phyloP scores from a whole-genome alignment of 2,888 invertebrate species.

The Sabatieria punctata region DNA sequence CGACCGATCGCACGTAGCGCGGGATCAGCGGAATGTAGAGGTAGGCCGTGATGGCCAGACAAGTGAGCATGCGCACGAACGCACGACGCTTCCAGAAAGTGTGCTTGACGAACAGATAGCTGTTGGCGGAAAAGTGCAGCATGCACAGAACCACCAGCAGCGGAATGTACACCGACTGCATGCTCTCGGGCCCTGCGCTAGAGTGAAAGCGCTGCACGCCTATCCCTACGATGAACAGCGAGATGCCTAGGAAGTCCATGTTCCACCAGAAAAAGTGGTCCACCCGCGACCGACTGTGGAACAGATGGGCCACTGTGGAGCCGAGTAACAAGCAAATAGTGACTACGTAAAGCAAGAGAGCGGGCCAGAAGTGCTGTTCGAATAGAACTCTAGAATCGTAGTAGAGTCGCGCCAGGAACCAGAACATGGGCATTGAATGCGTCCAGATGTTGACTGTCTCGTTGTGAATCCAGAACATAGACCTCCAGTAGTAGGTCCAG shows the following conservation, averaged over 20 bases:
- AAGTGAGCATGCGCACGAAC: slow-evolving; percentile 16
- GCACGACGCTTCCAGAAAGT: slow-evolving; percentile 17
- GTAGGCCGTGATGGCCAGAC: slow-evolving; percentile 19
- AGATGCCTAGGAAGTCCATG: slow-evolving; percentile 24
- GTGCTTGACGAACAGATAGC: slow-evolving; percentile 19
- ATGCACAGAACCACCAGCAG: slow-evolving; percentile 16
- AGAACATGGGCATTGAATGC: slow-evolving; percentile 19
- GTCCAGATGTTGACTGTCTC: slow-evolving; percentile 27
- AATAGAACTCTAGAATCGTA: no score
- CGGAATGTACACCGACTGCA: not conserved
- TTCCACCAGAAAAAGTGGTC: slow-evolving; percentile 25
- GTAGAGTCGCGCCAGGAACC: slow-evolving; percentile 16
- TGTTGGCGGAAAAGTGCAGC: slow-evolving; percentile 20
- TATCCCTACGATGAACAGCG: slow-evolving; percentile 20
- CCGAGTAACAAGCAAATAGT: not conserved
- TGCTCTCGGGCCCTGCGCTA: not conserved
- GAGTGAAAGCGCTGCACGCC: slow-evolving; percentile 21
- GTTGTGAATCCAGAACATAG: slow-evolving; percentile 22
- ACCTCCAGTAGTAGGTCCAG: slow-evolving; percentile 17
- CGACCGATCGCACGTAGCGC: slow-evolving; percentile 12
- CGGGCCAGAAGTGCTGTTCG: not conserved
- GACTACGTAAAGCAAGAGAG: not conserved
- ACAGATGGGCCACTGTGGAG: slow-evolving; percentile 4
- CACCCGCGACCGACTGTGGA: slow-evolving; percentile 21
- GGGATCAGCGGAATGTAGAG: slow-evolving; percentile 19